Conservation (phyloP, 2,113 vertebrate genomes). For the Gadus chalcogrammus region DNA sequence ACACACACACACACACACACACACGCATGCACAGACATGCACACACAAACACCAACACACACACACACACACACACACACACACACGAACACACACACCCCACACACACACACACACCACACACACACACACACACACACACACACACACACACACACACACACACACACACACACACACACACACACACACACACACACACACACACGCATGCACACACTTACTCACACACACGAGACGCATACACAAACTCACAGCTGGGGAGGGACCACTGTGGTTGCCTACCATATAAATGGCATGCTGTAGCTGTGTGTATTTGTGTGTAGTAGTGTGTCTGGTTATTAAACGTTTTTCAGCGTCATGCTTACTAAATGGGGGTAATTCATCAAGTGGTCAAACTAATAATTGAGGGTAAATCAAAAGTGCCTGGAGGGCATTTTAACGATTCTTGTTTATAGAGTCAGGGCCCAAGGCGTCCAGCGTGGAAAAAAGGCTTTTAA, state of each 20-base stretch:
- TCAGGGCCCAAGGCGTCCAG: neutral
- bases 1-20: neutral
- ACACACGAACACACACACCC: neutral
- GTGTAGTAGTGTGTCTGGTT: neutral
- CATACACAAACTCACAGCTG: neutral
- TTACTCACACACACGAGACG: too few species aligned
- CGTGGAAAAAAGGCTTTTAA: too few species aligned
- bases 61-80: neutral
- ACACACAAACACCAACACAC: slow-evolving; percentile 2
- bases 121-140: neutral
- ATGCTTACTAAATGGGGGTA: slow-evolving; percentile 35
- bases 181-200: neutral
- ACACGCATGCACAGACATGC: neutral
- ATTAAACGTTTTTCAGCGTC: slow-evolving; percentile 30
- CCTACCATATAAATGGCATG: slow-evolving; percentile 48
- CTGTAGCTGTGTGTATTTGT: slow-evolving; percentile 33
- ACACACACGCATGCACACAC: neutral
- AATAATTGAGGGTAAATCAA: slow-evolving; percentile 19
- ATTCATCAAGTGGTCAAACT: slow-evolving; percentile 39
- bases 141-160: slow-evolving; percentile 3
- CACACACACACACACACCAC: neutral
- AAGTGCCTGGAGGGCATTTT: slow-evolving; percentile 26
- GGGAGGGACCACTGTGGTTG: slow-evolving; percentile 25
- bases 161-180: neutral
- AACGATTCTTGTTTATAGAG: slow-evolving; percentile 17